Evolutionary conservation across 1,140 invertebrate genomes (phyloP), one percentile per base, ranked within the genome.

Genomic region (Calliphora vicina): DNA sequence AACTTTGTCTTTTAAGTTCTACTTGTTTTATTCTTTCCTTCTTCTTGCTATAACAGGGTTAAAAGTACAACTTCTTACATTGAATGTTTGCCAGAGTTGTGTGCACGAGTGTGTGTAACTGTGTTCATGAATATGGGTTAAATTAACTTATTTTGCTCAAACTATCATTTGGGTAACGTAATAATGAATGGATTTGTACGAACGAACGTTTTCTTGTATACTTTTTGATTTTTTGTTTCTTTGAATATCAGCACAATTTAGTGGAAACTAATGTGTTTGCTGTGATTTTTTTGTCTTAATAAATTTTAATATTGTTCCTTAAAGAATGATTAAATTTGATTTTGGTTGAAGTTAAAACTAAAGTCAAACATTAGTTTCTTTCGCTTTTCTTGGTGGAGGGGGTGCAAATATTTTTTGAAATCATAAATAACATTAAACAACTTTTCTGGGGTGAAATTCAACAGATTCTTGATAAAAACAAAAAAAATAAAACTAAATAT

Each of bases 101-200:
- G 45, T 50, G 4, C 5, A 43, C 17, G 1, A 50, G 17, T 50
- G 17, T 50, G 15, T 50, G 45, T 50, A 50, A 17, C 3, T 50
- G 45, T 50, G 35, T 35, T 5, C 35, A 2, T 35, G 35, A 57
- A 57, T 57, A 57, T 17, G 61, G 61, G 20, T 23, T 67, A 67
- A 67, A 67, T 67, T 67, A 67, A 67, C 61, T 67, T 67, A 67
- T 67, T 67, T 67, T 67, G 1, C 61, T 23, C 23, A 67, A 67
- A 67, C 61, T 67, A 67, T 67, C 61, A 67, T 67, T 67, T 67
- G 61, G n/a, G 20, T 25, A 67, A 67, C 61, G 10, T 12, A 67
- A 57, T 57, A 57, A 67, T 67, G 23, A 23, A 67, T 23, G 61
- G n/a, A 67, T 67, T 67, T 67, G 20, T 67, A 23, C 25, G 61